These are phyloP conservation scores for Gorilla gorilla DNA, from an alignment of 2,113 vertebrate species.

Conservation along the genomic window DNA sequence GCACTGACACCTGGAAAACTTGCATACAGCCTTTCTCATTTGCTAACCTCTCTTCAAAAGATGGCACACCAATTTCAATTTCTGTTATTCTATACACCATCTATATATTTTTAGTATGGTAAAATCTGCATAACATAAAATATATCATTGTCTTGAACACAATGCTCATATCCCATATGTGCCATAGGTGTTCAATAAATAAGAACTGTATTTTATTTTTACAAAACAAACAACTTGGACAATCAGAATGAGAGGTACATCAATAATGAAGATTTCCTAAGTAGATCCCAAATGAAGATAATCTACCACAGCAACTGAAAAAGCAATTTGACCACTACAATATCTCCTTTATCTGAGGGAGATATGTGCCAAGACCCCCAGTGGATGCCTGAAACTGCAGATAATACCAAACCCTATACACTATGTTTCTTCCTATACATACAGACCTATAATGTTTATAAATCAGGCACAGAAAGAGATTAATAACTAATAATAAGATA, in stretches of 20 bases:
- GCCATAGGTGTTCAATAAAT: background rate
- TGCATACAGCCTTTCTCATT: background rate
- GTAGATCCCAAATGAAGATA: background rate
- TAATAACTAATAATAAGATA: background rate
- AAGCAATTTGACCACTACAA: background rate
- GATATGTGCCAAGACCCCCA: background rate
- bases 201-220: background rate
- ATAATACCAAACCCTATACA: background rate
- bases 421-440: background rate
- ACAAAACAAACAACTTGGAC: background rate
- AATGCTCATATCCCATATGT: background rate
- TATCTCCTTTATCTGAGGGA: background rate
- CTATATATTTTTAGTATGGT: background rate
- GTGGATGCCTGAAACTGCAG: background rate
- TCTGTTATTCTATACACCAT: background rate
- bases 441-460: background rate
- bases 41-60: background rate
- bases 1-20: background rate
- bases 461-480: background rate
- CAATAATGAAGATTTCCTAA: background rate
- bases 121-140: background rate
- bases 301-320: background rate
- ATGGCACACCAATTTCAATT: background rate
- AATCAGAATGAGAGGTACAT: background rate
- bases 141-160: slow-evolving; percentile 6